phyloP scores from a whole-genome alignment of 1,140 invertebrate species.

The Solenopsis fugax region DNA sequence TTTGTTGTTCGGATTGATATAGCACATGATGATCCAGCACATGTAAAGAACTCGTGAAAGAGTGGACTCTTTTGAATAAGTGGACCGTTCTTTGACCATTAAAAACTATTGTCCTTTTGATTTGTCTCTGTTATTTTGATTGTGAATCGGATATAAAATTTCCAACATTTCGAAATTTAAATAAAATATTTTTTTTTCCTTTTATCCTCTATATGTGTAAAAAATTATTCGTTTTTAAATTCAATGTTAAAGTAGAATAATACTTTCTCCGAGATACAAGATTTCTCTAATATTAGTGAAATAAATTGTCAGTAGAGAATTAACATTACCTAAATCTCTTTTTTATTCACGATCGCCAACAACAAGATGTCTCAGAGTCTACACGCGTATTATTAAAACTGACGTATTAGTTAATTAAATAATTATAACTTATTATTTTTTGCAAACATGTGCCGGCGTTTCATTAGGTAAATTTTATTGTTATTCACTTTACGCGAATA shows the following conservation, averaged over 20 bases:
- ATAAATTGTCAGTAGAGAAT: not conserved
- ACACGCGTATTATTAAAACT: too few species aligned
- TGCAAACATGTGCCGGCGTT: not conserved
- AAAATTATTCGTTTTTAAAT: constrained; percentile 6
- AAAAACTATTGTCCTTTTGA: not conserved
- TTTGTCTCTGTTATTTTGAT: not conserved
- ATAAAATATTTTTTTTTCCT: not conserved
- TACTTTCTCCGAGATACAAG: not conserved
- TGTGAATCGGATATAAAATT: not conserved
- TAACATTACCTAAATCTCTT: not conserved
- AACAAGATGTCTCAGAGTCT: not conserved
- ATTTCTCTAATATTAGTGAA: not conserved
- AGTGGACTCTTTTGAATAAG: too few species aligned
- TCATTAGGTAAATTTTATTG: not conserved
- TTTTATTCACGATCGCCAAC: not conserved
- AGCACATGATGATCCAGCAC: too few species aligned
- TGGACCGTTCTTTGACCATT: not conserved
- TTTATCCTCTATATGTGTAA: not conserved
- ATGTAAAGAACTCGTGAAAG: too few species aligned
- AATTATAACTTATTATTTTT: not conserved
- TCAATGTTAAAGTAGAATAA: not conserved
- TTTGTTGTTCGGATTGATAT: too few species aligned
- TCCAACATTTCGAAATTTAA: not conserved
- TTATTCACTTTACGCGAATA: not conserved
- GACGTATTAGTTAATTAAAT: not conserved